These are phyloP conservation scores for Corythaixoides concolor DNA, from an alignment of 2,113 vertebrate species.

Conservation along the genomic window DNA sequence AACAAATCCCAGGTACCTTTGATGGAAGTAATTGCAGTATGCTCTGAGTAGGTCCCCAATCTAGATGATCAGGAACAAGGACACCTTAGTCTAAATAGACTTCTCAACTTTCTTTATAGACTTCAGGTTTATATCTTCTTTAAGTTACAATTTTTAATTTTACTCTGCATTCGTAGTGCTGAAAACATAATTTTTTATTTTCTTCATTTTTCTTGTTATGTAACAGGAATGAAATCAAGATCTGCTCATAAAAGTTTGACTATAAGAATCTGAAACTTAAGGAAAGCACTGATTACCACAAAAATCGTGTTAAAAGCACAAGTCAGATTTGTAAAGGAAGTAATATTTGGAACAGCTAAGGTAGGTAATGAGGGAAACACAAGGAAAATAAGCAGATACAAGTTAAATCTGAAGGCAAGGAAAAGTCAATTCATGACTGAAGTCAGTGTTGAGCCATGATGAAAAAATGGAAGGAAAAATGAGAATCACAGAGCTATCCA, in stretches of 20 bases:
- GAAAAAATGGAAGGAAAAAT: neutral
- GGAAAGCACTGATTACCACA: neutral
- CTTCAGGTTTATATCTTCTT: neutral
- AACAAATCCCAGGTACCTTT: neutral
- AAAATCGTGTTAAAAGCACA: neutral
- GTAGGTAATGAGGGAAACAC: neutral
- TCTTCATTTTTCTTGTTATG: neutral
- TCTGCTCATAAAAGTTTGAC: neutral
- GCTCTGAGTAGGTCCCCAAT: neutral
- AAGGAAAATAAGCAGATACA: neutral
- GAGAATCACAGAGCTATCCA: neutral
- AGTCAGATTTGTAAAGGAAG: neutral
- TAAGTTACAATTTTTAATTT: neutral
- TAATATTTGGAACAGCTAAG: neutral
- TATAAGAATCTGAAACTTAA: neutral
- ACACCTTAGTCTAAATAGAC: neutral
- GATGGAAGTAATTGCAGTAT: neutral
- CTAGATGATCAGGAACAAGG: neutral
- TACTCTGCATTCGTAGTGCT: neutral
- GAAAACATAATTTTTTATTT: neutral
- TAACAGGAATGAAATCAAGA: neutral
- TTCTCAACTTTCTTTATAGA: neutral
- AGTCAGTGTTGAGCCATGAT: neutral
- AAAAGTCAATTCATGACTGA: neutral
- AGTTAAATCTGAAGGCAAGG: neutral